Conservation (phyloP, 2,888 invertebrate genomes). For the Ornithoptera priamus region DNA sequence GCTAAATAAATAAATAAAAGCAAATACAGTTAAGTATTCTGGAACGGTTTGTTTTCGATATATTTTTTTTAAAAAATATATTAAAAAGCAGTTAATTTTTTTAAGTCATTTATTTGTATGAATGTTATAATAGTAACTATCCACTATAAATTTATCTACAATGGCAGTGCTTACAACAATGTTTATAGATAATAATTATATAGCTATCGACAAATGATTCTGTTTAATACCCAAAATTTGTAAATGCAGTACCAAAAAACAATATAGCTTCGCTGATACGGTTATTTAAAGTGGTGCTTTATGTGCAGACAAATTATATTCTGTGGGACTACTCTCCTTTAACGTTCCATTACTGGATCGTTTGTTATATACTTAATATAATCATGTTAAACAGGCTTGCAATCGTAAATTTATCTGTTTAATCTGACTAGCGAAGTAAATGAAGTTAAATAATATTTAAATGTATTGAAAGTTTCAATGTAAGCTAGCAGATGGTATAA, state of each 20-base stretch:
- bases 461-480: background rate
- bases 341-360: background rate
- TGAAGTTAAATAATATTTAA: conserved; percentile 14
- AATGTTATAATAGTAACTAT: conserved; percentile 36
- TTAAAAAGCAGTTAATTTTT: conserved; percentile 34
- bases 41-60: background rate
- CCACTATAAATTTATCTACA: conserved; percentile 62
- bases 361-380: conserved; percentile 1
- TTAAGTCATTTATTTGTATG: conserved; percentile 51
- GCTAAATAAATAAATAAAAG: no score
- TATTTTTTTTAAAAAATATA: background rate
- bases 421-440: conserved; percentile 23
- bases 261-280: background rate
- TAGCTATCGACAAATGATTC: background rate
- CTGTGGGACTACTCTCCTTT: background rate
- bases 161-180: conserved; percentile 65
- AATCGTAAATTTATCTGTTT: conserved; percentile 4
- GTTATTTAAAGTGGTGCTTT: background rate
- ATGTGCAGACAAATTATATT: background rate
- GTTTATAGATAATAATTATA: conserved; percentile 27
- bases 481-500: background rate
- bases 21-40: no score
- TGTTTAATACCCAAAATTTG: conserved; percentile 18
- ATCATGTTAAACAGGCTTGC: background rate
- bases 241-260: background rate